Conservation (phyloP, 2,797 vertebrate species). For the Argyrosomus regius region DNA sequence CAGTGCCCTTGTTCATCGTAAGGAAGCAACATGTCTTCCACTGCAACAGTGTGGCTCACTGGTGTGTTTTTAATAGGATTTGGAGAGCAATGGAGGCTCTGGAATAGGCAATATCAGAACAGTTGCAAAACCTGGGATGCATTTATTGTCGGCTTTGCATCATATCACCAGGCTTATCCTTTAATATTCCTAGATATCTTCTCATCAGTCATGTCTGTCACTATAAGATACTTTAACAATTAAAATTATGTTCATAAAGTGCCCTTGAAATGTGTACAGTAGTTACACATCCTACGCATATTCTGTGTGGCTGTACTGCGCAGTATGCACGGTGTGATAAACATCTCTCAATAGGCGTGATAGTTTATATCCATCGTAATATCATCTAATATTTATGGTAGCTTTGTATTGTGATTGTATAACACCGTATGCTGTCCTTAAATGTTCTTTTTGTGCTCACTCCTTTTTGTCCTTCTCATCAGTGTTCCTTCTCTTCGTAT, state of each 20-base stretch:
- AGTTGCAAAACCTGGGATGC: background rate
- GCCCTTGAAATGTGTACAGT: background rate
- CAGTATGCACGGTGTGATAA: too few relatives aligned
- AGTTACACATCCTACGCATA: background rate
- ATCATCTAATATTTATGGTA: background rate
- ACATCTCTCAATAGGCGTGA: background rate
- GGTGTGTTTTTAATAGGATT: background rate
- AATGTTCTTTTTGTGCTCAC: background rate
- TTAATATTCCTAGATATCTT: background rate
- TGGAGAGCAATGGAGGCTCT: background rate
- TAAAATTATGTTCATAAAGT: background rate
- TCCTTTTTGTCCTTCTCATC: background rate
- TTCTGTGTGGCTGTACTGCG: background rate
- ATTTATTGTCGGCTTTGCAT: background rate
- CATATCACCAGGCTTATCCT: background rate
- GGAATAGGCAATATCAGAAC: background rate
- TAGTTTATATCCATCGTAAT: background rate
- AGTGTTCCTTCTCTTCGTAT: background rate
- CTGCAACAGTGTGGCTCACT: background rate
- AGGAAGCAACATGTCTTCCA: background rate
- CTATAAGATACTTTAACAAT: too few relatives aligned
- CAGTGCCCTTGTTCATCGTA: background rate
- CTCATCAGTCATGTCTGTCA: background rate
- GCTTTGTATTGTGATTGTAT: background rate
- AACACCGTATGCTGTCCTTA: background rate